A percentile compares a stretch with the other conserved stretches of the same genome.
phyloP scores from a whole-genome alignment of 2,797 vertebrate species.

The Avahi laniger region DNA sequence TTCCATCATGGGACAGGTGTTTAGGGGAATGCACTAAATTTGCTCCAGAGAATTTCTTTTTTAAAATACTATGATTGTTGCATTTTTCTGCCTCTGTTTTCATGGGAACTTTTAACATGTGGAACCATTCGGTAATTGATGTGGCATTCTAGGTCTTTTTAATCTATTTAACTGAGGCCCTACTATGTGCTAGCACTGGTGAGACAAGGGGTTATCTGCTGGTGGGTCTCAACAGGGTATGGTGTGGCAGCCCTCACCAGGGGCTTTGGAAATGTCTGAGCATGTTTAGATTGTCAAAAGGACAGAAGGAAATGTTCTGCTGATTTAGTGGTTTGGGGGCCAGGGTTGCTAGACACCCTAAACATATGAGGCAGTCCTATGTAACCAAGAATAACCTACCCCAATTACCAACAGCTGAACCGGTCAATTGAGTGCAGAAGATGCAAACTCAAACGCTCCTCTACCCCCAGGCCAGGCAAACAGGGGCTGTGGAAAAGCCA shows the following conservation, averaged over 20 bases:
- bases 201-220: not conserved
- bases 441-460: not conserved
- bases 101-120: slow-evolving; percentile 36
- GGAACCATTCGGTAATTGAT: not conserved
- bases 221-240: not conserved
- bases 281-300: not conserved
- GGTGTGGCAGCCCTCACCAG: not conserved
- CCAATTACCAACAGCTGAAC: not conserved
- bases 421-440: not conserved
- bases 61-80: not conserved
- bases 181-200: not conserved
- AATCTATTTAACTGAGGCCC: not conserved
- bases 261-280: not conserved
- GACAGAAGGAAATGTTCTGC: not conserved
- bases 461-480: not conserved
- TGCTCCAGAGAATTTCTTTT: slow-evolving; percentile 61
- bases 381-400: not conserved
- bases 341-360: not conserved
- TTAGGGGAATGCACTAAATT: slow-evolving; percentile 58
- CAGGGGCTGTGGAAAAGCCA: not conserved
- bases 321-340: not conserved
- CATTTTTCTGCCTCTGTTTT: slow-evolving; percentile 51
- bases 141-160: not conserved
- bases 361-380: not conserved
- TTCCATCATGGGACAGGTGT: slow-evolving; percentile 64